Conservation (phyloP, 2,888 invertebrate species). For the Drosophila silvestris region DNA sequence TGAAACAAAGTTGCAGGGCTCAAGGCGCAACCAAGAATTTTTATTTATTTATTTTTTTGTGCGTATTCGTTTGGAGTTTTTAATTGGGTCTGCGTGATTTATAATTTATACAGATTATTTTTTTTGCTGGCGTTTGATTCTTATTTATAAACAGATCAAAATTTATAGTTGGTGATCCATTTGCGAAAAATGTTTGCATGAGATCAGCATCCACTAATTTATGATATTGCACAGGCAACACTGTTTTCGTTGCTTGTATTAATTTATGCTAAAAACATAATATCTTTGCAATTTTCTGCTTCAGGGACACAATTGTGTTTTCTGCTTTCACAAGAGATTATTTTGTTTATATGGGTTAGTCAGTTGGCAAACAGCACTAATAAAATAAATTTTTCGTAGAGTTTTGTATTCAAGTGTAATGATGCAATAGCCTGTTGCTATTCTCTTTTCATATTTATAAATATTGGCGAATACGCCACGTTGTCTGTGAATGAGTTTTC, state of each 20-base stretch:
- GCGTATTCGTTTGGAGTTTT: conserved; percentile 21
- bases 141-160: conserved; percentile 77
- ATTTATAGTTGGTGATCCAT: conserved; percentile 64
- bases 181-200: conserved; percentile 64
- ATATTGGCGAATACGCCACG: conserved; percentile 39
- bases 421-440: conserved; percentile 41
- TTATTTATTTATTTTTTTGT: not conserved
- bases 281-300: conserved; percentile 22
- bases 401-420: conserved; percentile 30
- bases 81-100: conserved; percentile 64
- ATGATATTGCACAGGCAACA: conserved; percentile 48
- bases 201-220: conserved; percentile 68
- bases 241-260: conserved; percentile 32
- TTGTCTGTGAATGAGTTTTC: conserved; percentile 15
- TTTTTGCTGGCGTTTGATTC: conserved; percentile 41
- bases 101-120: conserved; percentile 56
- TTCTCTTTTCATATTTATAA: conserved; percentile 56
- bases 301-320: conserved; percentile 42
- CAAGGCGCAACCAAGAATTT: conserved; percentile 19
- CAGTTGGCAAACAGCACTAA: conserved; percentile 26
- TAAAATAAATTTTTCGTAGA: conserved; percentile 39
- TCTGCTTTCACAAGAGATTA: conserved; percentile 32
- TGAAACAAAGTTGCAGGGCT: conserved; percentile 43
- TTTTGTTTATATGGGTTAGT: conserved; percentile 38
- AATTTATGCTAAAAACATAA: conserved; percentile 54